Evolutionary conservation across 1,140 invertebrate genomes (phyloP).

Genomic region (Lordiphosa collinella): DNA sequence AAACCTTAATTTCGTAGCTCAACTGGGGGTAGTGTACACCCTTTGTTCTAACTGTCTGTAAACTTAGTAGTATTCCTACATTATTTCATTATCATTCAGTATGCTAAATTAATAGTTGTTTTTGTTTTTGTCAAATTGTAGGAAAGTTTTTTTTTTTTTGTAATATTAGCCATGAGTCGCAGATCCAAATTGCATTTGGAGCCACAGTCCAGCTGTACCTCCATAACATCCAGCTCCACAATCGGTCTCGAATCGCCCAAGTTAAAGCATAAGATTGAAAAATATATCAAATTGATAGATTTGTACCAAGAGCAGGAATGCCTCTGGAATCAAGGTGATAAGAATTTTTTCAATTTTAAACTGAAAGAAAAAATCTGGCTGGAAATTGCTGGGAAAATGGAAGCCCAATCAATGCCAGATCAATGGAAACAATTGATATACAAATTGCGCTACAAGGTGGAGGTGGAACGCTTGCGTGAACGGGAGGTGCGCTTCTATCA

Average conservation of each 20-base stretch:
- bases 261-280: neutral
- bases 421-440: slow-evolving; percentile 44
- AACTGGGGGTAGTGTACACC: too few species aligned
- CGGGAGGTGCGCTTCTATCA: slow-evolving; percentile 13
- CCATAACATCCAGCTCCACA: neutral
- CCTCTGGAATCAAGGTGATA: slow-evolving; percentile 49
- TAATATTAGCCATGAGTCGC: neutral
- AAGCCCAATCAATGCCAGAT: slow-evolving; percentile 4
- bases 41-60: too few species aligned
- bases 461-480: slow-evolving; percentile 21
- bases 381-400: slow-evolving; percentile 45
- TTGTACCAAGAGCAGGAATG: slow-evolving; percentile 42
- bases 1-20: too few species aligned
- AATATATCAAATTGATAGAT: slow-evolving; percentile 38
- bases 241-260: neutral
- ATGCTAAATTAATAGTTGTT: neutral
- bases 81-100: too few species aligned
- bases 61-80: too few species aligned
- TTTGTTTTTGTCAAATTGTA: neutral
- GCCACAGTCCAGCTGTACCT: neutral
- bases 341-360: slow-evolving; percentile 40
- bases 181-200: too few species aligned
- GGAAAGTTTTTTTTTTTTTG: too few species aligned
- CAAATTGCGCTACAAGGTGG: slow-evolving; percentile 40
- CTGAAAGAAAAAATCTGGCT: slow-evolving; percentile 37